A percentile compares a stretch with the other conserved stretches of the same genome.
phyloP scores from a whole-genome alignment of 1,140 invertebrate species.

The Drosophila punjabiensis region DNA sequence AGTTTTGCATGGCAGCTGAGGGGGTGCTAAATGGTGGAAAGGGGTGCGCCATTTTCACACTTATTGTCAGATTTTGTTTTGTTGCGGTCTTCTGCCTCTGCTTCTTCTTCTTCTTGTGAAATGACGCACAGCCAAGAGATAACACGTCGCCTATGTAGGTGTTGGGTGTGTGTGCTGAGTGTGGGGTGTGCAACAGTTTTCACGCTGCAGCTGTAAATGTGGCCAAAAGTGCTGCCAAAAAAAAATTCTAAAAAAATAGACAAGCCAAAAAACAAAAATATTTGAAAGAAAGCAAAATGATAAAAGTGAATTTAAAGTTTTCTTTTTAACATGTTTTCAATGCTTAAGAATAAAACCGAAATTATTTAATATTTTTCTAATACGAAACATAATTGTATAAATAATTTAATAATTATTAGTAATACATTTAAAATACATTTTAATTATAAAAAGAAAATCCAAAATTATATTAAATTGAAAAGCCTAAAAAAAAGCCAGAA shows the following conservation, averaged over 20 bases:
- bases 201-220: conserved; percentile 64
- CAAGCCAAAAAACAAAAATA: neutral
- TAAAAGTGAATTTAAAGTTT: neutral
- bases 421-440: neutral
- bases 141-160: conserved; percentile 62
- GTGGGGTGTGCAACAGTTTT: conserved; percentile 60
- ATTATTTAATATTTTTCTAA: neutral
- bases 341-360: neutral
- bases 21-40: conserved; percentile 22
- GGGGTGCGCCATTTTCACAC: conserved; percentile 72
- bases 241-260: neutral
- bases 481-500: neutral
- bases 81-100: conserved; percentile 44
- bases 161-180: neutral
- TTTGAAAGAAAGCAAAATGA: neutral
- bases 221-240: conserved; percentile 20
- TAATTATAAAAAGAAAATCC: neutral
- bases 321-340: neutral
- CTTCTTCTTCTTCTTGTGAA: conserved; percentile 60
- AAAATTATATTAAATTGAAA: neutral
- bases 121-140: conserved; percentile 80
- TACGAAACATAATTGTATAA: neutral
- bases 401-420: neutral
- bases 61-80: conserved; percentile 84
- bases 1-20: conserved; percentile 67